Evolutionary conservation across 1,140 invertebrate species (phyloP).

Genomic region (Radopholus similis): DNA sequence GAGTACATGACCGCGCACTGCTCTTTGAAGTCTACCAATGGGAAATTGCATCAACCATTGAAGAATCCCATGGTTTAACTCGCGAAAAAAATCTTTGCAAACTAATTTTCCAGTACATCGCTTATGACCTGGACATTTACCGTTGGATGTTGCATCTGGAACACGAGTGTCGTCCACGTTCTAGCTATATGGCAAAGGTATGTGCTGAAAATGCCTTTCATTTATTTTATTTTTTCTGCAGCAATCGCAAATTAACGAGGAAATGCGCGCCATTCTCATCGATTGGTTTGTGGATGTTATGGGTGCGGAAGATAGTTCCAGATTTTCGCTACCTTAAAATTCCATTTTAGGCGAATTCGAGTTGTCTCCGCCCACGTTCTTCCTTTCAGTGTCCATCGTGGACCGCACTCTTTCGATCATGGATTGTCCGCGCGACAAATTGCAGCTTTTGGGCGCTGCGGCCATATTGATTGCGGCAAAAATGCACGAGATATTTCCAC

Average conservation of each 20-base stretch:
- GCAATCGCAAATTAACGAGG: conserved; percentile 16
- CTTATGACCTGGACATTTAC: conserved; percentile 17
- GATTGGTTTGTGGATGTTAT: conserved; percentile 24
- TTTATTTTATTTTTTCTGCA: background rate
- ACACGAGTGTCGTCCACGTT: background rate
- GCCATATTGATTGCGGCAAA: conserved; percentile 22
- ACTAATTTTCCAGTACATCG: conserved; percentile 2
- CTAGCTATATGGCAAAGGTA: conserved; percentile 29
- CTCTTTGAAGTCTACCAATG: background rate
- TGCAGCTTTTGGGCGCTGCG: conserved; percentile 26
- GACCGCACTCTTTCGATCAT: conserved; percentile 22
- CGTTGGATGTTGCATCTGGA: conserved; percentile 9
- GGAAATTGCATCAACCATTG: background rate
- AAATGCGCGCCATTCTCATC: conserved; percentile 29
- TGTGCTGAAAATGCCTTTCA: background rate
- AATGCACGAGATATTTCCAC: conserved; percentile 13
- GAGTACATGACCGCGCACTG: background rate
- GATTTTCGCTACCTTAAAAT: background rate
- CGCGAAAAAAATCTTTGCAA: background rate
- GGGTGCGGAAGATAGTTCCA: background rate
- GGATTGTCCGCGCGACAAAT: conserved; percentile 24
- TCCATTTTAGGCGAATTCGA: conserved; percentile 18
- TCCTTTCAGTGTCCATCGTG: conserved; percentile 22
- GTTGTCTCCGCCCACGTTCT: conserved; percentile 20
- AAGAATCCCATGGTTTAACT: background rate